Conservation (phyloP, 2,113 vertebrate genomes). For the Antidorcas marsupialis region DNA sequence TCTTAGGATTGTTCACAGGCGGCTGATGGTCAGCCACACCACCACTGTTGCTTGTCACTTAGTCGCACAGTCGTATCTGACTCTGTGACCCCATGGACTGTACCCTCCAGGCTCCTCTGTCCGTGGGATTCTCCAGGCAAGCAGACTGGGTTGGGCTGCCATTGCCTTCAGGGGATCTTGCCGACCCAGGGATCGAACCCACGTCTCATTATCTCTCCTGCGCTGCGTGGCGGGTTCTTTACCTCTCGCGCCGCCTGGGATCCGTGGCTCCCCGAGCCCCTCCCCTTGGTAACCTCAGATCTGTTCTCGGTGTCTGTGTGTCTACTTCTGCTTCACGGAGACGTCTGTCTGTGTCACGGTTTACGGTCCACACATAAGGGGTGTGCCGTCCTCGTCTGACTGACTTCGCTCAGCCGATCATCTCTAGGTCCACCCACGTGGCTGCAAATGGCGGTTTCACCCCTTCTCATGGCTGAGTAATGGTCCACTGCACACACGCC, state of each 20-base stretch:
- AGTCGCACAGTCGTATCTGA: neutral
- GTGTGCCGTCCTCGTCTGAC: neutral
- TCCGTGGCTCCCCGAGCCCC: rapidly evolving
- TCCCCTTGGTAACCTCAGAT: neutral
- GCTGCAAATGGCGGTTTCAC: rapidly evolving
- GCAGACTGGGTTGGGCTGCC: neutral
- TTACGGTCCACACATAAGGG: rapidly evolving
- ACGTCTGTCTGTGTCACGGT: rapidly evolving
- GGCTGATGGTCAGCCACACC: rapidly evolving
- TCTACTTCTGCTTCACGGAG: neutral
- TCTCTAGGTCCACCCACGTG: rapidly evolving
- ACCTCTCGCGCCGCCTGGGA: rapidly evolving
- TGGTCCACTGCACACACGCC: rapidly evolving
- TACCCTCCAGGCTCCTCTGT: neutral
- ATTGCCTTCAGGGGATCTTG: neutral
- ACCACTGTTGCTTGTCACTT: rapidly evolving
- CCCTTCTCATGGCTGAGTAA: rapidly evolving
- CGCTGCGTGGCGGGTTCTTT: rapidly evolving
- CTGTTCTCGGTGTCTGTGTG: rapidly evolving
- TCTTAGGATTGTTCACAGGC: rapidly evolving
- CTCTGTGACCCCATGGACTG: no score
- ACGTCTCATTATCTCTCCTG: rapidly evolving
- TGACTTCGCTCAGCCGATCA: rapidly evolving
- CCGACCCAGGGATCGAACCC: neutral
- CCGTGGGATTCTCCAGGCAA: neutral